Evolutionary conservation across 2,113 vertebrate species (phyloP).

Genomic region (Cyprinodon variegatus): DNA sequence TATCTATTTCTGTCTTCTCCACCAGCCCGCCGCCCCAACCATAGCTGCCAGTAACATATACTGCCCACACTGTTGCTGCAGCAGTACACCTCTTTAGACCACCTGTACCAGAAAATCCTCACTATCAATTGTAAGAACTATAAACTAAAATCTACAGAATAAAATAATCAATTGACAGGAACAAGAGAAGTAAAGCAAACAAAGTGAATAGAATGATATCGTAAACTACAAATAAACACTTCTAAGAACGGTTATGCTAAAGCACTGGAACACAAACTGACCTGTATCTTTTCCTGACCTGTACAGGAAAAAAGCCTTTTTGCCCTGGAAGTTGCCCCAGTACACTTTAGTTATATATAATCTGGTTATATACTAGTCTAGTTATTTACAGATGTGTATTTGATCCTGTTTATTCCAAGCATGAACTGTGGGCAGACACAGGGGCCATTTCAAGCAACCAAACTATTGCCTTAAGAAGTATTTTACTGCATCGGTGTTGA

Average conservation of each 20-base stretch:
- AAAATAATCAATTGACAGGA: constrained; percentile 38
- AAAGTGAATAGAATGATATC: constrained; percentile 23
- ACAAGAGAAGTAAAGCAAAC: constrained; percentile 17
- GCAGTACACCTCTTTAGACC: constrained; percentile 46
- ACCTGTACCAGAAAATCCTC: constrained; percentile 26
- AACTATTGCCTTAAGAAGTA: neutral
- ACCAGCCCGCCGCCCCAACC: constrained; percentile 35
- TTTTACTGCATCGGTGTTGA: neutral
- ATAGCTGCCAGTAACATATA: constrained; percentile 62
- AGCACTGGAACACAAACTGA: constrained; percentile 25
- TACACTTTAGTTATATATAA: neutral
- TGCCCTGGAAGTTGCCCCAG: neutral
- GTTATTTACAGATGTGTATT: neutral
- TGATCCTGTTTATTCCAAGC: neutral
- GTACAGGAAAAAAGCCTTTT: neutral
- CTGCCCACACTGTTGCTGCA: constrained; percentile 67
- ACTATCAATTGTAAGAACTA: constrained; percentile 33
- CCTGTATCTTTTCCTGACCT: neutral
- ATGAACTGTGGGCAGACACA: neutral
- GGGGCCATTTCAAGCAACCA: neutral
- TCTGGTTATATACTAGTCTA: neutral
- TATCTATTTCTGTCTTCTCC: constrained; percentile 67
- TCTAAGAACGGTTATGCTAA: constrained; percentile 47
- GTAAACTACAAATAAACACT: constrained; percentile 15
- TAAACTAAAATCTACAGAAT: constrained; percentile 41